Percentiles rank a stretch among this genome's conserved stretches.
phyloP scores from a whole-genome alignment of 2,797 vertebrate genomes.

The Coregonus sp. region DNA sequence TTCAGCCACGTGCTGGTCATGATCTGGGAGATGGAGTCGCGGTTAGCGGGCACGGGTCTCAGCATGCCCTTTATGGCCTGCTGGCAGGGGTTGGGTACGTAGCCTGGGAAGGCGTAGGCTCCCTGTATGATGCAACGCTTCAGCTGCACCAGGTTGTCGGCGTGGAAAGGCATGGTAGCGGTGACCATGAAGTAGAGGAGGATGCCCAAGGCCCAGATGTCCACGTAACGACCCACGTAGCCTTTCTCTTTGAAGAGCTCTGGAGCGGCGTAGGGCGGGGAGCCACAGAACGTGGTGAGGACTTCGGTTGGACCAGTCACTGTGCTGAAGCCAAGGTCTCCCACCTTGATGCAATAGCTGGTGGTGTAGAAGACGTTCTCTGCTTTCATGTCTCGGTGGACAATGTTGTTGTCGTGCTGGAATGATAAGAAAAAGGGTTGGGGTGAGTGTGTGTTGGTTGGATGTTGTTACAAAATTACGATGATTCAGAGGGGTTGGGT shows the following conservation, averaged over 20 bases:
- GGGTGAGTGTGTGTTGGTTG: background rate
- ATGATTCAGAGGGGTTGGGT: background rate
- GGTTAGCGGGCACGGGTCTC: conserved; percentile 66
- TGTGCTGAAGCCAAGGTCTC: conserved; percentile 80
- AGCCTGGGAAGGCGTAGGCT: conserved; percentile 69
- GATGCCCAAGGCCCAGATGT: conserved; percentile 81
- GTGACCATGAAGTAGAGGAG: conserved; percentile 80
- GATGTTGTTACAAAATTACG: background rate
- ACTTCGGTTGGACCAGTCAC: conserved; percentile 57
- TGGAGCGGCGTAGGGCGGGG: conserved; percentile 78
- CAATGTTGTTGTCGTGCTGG: conserved; percentile 78
- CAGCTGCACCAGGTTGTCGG: conserved; percentile 68
- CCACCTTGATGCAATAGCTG: conserved; percentile 78
- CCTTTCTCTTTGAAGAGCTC: conserved; percentile 78
- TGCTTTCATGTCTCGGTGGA: conserved; percentile 81
- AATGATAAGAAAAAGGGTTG: conserved; percentile 7
- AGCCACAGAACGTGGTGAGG: conserved; percentile 78
- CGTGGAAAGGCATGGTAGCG: conserved; percentile 72
- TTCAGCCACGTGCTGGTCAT: conserved; percentile 67
- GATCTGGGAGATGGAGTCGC: conserved; percentile 62
- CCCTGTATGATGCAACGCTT: conserved; percentile 77
- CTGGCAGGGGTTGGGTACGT: conserved; percentile 71
- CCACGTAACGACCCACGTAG: conserved; percentile 71
- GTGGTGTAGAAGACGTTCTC: conserved; percentile 82
- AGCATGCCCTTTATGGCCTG: conserved; percentile 73